Percentiles rank a stretch among this genome's conserved stretches.
These are phyloP conservation scores for Elaphurus davidianus DNA, from an alignment of 2,113 vertebrate genomes.

Conservation along the genomic window DNA sequence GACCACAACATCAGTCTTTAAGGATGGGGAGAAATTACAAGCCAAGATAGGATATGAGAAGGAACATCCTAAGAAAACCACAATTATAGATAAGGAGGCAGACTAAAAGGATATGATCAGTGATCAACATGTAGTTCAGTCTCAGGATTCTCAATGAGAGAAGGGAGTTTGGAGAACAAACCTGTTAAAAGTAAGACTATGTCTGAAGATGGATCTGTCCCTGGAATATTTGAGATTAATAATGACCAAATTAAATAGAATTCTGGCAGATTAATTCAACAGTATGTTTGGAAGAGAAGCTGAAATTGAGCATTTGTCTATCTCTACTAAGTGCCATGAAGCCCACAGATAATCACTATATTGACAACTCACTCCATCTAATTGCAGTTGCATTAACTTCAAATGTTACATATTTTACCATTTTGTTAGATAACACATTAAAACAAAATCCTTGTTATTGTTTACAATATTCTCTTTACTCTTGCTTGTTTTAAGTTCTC, in stretches of 20 bases:
- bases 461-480: not conserved
- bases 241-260: not conserved
- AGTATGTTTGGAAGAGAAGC: not conserved
- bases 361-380: not conserved
- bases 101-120: not conserved
- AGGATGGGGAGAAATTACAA: not conserved
- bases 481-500: not conserved
- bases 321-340: not conserved
- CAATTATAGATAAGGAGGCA: not conserved
- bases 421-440: not conserved
- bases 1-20: not conserved
- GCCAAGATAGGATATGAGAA: not conserved
- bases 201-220: not conserved
- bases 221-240: not conserved
- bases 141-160: not conserved
- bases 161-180: not conserved
- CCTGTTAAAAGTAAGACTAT: not conserved
- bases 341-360: not conserved
- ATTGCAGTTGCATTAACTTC: not conserved
- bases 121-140: not conserved
- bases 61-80: not conserved
- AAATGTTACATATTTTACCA: not conserved
- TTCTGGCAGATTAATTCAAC: not conserved
- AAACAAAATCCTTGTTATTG: not conserved
- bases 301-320: not conserved